Conservation (phyloP, 2,888 invertebrate species). For the Mystacides longicornis region DNA sequence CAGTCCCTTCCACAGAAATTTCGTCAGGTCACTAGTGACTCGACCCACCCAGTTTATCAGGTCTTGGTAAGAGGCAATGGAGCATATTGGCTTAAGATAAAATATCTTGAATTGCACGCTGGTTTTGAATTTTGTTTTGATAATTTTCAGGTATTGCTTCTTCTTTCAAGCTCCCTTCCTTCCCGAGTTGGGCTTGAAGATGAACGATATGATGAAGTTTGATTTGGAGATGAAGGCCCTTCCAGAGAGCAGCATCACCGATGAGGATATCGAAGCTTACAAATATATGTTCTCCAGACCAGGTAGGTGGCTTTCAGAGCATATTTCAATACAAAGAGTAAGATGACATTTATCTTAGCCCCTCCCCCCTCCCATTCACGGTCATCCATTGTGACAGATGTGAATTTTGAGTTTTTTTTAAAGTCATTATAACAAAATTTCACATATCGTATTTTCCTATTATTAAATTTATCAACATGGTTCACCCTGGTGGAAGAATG, state of each 20-base stretch:
- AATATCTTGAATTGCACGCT: no score
- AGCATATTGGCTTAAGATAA: no score
- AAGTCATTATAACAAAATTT: no score
- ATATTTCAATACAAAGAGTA: no score
- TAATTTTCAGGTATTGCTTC: slow-evolving; percentile 49
- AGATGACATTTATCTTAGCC: no score
- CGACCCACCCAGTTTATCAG: slow-evolving; percentile 38
- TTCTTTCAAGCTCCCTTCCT: slow-evolving; percentile 48
- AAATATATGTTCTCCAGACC: slow-evolving; percentile 52
- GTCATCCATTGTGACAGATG: no score
- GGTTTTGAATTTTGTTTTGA: no score
- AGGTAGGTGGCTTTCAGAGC: slow-evolving; percentile 37
- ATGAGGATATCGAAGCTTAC: slow-evolving; percentile 49
- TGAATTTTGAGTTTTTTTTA: no score
- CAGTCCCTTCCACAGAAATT: slow-evolving; percentile 44
- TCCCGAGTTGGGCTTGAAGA: slow-evolving; percentile 47
- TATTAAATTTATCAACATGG: no score
- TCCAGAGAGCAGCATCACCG: slow-evolving; percentile 26
- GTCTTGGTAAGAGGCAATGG: slow-evolving; percentile 43
- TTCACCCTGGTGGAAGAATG: no score
- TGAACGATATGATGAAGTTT: slow-evolving; percentile 40
- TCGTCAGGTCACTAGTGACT: slow-evolving; percentile 36
- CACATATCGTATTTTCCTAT: no score
- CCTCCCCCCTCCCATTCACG: no score
- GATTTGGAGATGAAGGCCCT: slow-evolving; percentile 27